Evolutionary conservation across 2,888 invertebrate genomes (phyloP).

Genomic region (Sinohyriopsis cumingii): DNA sequence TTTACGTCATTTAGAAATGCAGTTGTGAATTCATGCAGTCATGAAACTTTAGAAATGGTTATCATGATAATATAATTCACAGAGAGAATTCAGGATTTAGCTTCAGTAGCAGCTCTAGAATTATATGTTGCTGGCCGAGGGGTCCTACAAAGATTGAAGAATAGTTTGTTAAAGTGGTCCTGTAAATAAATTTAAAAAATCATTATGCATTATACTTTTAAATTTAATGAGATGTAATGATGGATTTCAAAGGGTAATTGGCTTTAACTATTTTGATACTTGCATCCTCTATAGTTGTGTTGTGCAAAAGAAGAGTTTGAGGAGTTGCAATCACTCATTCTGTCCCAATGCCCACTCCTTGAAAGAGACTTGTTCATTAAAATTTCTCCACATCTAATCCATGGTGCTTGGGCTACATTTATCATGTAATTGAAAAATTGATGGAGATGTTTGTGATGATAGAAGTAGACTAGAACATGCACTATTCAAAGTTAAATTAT

Average conservation of each 20-base stretch:
- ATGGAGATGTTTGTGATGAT: no score
- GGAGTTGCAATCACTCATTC: no score
- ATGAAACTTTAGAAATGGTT: neutral
- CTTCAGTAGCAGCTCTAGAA: conserved; percentile 52
- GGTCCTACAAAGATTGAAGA: conserved; percentile 48
- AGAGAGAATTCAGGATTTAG: conserved; percentile 54
- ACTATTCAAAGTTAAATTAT: no score
- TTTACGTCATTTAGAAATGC: neutral
- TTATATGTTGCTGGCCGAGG: conserved; percentile 58
- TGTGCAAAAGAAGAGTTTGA: neutral
- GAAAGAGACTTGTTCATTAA: no score
- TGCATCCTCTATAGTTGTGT: neutral
- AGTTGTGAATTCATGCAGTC: neutral
- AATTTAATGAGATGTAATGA: neutral
- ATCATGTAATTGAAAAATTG: neutral
- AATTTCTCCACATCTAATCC: no score
- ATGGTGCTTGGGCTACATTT: neutral
- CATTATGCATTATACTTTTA: neutral
- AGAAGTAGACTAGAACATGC: no score
- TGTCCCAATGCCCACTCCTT: no score
- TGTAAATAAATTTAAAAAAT: neutral
- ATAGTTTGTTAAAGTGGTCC: conserved; percentile 1
- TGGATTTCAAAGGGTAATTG: neutral
- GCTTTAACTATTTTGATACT: neutral
- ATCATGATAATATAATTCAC: conserved; percentile 28